Base-by-base conservation (phyloP, 2,797 vertebrate species). In the Labroides dimidiatus region DNA sequence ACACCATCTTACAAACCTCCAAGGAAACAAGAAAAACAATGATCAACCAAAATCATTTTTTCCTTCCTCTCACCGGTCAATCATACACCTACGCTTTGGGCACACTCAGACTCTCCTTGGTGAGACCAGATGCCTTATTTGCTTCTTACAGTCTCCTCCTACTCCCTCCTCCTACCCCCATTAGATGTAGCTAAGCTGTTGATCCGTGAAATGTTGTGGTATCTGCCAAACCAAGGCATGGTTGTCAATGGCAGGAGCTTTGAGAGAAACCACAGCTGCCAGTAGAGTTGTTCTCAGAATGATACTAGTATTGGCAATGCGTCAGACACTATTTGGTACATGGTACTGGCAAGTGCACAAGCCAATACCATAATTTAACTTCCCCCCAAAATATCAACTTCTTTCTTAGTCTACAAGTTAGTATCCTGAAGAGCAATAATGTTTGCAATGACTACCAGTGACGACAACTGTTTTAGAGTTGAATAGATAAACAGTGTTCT, bases 131-230 rank as follows among this genome's bases (percentile, higher is more conserved):
- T 81, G 84, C 82, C 80, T 78, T 63, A 63, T 60, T 75, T 56
- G 69, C 63, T 69, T 60, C 55, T 41, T 75, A 69, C 73, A 52
- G 23, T 57, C 54, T 62, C 60, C 72, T 54, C 67, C 41, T 14
- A 33, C 30, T 39, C 37, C 53, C 54, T 24, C 33, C 71, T 15
- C 44, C 59, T 47, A 53, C 55, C 48, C 20, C 23, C 41, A 58
- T 67, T 50, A 78, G 61, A 69, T 72, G 85, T 85, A 78, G 89
- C 87, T 85, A 41, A 72, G 67, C 76, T 71, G 36, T 60, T 80
- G 86, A 92, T 90, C 84, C 86, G 42, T 86, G 78, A 91, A 89
- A 84, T 85, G 85, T 78, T 64, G 80, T 37, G 80, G 82, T 89
- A 86, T 84, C 82, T 83, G 80, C 84, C 92, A 90, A 91, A 88